Conservation (phyloP, 2,888 invertebrate genomes). For the Gnatocerus cornutus region DNA sequence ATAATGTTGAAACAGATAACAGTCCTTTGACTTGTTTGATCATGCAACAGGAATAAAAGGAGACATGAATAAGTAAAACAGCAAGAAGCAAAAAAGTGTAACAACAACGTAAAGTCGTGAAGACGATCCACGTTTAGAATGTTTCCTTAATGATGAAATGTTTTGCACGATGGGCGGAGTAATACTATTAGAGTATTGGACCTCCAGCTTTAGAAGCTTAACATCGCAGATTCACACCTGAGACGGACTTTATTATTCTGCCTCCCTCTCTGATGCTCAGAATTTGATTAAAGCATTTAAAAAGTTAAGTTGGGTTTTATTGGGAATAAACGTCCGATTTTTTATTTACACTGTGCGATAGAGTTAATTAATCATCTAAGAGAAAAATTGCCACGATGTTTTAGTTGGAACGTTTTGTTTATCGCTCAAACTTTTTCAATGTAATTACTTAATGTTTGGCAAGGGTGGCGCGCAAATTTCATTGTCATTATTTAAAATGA, state of each 20-base stretch:
- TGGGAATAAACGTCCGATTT: neutral
- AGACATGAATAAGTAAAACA: constrained; percentile 30
- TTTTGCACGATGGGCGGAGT: constrained; percentile 30
- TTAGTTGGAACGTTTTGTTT: constrained; percentile 32
- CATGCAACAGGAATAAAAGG: neutral
- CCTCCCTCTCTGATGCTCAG: neutral
- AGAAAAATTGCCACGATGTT: constrained; percentile 31
- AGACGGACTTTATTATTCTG: constrained; percentile 45
- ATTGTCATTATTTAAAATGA: constrained; percentile 39
- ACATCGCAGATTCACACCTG: constrained; percentile 41
- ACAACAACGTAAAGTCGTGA: neutral
- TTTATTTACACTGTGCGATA: neutral
- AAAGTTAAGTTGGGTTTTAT: neutral
- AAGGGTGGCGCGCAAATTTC: constrained; percentile 13
- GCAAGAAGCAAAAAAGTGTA: constrained; percentile 19
- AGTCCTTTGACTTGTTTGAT: constrained; percentile 6
- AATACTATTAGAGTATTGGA: constrained; percentile 47
- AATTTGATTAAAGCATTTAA: constrained; percentile 17
- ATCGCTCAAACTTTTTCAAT: constrained; percentile 35
- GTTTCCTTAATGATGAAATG: constrained; percentile 34
- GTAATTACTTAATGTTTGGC: constrained; percentile 41
- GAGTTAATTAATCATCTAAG: constrained; percentile 40
- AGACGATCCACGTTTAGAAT: neutral
- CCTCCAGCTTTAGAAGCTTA: constrained; percentile 39
- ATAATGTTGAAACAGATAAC: constrained; percentile 1